Evolutionary conservation across 2,888 invertebrate species (phyloP).

Genomic region (Diaphora mendica): DNA sequence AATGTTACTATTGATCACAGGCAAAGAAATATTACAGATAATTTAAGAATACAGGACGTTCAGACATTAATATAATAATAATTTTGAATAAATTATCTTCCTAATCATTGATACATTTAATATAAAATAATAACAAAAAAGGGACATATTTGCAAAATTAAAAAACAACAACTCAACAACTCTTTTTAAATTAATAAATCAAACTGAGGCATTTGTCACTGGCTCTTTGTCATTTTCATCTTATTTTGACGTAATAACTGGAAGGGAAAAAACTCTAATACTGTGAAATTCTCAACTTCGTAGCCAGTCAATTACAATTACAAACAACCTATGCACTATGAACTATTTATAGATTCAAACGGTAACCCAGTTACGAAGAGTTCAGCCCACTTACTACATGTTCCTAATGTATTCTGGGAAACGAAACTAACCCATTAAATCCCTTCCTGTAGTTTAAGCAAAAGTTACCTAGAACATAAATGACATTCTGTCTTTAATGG

Average conservation of each 20-base stretch:
- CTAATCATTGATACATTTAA: too few species aligned
- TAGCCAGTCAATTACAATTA: neutral
- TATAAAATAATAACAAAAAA: too few species aligned
- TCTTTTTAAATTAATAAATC: neutral
- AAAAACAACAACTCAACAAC: too few species aligned
- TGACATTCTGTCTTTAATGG: neutral
- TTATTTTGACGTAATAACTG: neutral
- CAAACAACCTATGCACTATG: neutral
- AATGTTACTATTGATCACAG: too few species aligned
- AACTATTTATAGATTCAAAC: constrained; percentile 16
- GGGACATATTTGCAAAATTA: too few species aligned
- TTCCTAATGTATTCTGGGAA: constrained; percentile 9
- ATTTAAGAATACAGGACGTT: too few species aligned
- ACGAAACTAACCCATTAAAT: constrained; percentile 11
- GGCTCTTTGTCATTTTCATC: neutral
- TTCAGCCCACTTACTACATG: constrained; percentile 4
- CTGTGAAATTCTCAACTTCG: neutral
- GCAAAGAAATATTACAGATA: too few species aligned
- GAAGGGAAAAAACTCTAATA: neutral
- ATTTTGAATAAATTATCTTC: too few species aligned
- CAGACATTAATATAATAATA: too few species aligned
- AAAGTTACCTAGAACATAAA: constrained; percentile 10
- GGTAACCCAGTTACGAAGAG: constrained; percentile 11
- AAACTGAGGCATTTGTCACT: neutral
- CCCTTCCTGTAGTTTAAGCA: constrained; percentile 3